Evolutionary conservation across 2,888 invertebrate species (phyloP), one percentile per base, ranked within the genome.

Genomic region (Dasypogon diadema): DNA sequence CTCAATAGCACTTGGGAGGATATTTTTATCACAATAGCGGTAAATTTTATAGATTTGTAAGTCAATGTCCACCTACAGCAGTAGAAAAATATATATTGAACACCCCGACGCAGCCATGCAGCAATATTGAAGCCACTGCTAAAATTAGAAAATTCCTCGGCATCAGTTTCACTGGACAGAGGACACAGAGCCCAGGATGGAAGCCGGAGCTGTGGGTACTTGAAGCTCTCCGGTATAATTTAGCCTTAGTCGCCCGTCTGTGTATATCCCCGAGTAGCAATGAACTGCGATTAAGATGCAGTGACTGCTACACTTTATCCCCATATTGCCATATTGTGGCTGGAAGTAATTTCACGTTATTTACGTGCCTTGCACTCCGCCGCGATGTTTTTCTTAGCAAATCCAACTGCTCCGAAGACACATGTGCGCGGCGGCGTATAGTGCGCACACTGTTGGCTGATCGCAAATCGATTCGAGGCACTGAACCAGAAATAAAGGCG

Each of bases 311-410:
- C 73, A 73, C 73, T 73, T 73, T 73, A 73, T 73, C 73, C 73
- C 73, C 56, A 73, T 73, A 72, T 54, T 54, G 34, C 30, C 34
- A 72, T 72, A 73, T 73, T 56, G 56, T 56, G 73, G 73, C 73
- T 73, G 73, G 22, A 73, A 73, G 73, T 73, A 73, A 73, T 73
- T 73, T 73, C 73, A 73, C 73, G 73, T 73, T 73, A 73, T 73
- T 73, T 73, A 73, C 73, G 56, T 55, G 73, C 73, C 56, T 56
- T 73, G 42, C 56, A 73, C 56, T 56, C 73, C 37, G 42, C 42
- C 42, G 16, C n/a, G 73, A 70, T 70, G 70, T 70, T 70, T 70
- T 70, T 54, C 70, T 70, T 70, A 70, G 70, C 70, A 70, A 70
- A 70, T 70, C 70, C 30, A n/a, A 21, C 70, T 30, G 54, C 70